phyloP scores from a whole-genome alignment of 2,113 vertebrate genomes.

The Pitta sordida region DNA sequence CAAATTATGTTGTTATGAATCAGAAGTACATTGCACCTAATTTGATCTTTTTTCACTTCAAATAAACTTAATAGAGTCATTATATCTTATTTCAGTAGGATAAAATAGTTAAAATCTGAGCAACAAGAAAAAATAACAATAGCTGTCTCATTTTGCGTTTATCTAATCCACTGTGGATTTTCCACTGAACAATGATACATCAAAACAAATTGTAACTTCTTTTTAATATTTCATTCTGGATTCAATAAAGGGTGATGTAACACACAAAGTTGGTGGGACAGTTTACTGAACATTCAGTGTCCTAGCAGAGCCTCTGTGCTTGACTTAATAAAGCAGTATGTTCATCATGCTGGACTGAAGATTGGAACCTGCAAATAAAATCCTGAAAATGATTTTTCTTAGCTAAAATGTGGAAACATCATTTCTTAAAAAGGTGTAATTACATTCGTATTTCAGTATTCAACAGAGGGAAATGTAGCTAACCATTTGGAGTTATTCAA shows the following conservation, averaged over 20 bases:
- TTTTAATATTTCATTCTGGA: background rate
- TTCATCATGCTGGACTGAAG: background rate
- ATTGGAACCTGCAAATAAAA: background rate
- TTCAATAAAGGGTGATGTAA: background rate
- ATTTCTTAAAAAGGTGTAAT: background rate
- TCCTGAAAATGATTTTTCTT: background rate
- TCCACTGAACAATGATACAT: background rate
- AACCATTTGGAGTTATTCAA: background rate
- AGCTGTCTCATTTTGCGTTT: background rate
- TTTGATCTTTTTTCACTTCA: background rate
- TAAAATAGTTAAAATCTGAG: background rate
- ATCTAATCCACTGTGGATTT: background rate
- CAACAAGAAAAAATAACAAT: background rate
- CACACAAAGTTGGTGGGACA: background rate
- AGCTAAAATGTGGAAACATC: background rate
- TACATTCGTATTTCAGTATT: background rate
- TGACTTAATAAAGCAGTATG: background rate
- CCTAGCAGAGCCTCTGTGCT: background rate
- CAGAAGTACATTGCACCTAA: background rate
- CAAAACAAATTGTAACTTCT: background rate
- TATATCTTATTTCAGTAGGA: background rate
- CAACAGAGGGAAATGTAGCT: background rate
- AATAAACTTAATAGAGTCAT: background rate
- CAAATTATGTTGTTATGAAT: background rate
- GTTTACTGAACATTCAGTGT: background rate